Evolutionary conservation across 2,888 invertebrate genomes (phyloP).

Genomic region (Osmoderma eremita): DNA sequence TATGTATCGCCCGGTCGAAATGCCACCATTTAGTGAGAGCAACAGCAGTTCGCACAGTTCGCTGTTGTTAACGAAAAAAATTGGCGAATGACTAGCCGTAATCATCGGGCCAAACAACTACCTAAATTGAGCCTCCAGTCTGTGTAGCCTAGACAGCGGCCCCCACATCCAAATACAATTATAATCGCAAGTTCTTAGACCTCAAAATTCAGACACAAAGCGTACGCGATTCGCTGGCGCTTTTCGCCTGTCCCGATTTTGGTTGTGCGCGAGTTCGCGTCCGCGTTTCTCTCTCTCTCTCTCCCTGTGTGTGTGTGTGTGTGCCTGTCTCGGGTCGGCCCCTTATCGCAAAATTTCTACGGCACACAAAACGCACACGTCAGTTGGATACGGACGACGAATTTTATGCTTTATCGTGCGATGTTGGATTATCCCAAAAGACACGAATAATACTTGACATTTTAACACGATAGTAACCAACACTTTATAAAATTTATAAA

Average conservation of each 20-base stretch:
- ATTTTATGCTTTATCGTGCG: too few relatives aligned
- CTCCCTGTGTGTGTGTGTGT: not conserved
- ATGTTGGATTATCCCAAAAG: too few relatives aligned
- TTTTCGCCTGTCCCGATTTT: slow-evolving; percentile 4
- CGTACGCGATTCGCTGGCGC: slow-evolving; percentile 24
- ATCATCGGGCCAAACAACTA: slow-evolving; percentile 49
- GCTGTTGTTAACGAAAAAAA: slow-evolving; percentile 55
- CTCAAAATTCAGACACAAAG: slow-evolving; percentile 47
- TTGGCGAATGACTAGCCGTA: slow-evolving; percentile 57
- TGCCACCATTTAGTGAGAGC: slow-evolving; percentile 56
- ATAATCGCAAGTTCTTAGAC: slow-evolving; percentile 57
- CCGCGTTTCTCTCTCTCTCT: too few relatives aligned
- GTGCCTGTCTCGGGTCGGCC: not conserved
- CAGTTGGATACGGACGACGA: too few relatives aligned
- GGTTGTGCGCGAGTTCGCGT: slow-evolving; percentile 11
- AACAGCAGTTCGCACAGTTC: too few relatives aligned
- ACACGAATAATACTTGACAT: too few relatives aligned
- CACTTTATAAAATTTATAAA: too few relatives aligned
- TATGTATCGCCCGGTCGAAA: slow-evolving; percentile 48
- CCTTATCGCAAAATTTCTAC: not conserved
- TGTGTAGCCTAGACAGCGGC: slow-evolving; percentile 51
- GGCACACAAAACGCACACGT: not conserved
- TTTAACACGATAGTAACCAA: too few relatives aligned
- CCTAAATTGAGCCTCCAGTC: slow-evolving; percentile 50
- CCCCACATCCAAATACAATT: slow-evolving; percentile 51